These are phyloP conservation scores for Electrophaes corylata DNA, from an alignment of 2,888 invertebrate species.

Conservation along the genomic window DNA sequence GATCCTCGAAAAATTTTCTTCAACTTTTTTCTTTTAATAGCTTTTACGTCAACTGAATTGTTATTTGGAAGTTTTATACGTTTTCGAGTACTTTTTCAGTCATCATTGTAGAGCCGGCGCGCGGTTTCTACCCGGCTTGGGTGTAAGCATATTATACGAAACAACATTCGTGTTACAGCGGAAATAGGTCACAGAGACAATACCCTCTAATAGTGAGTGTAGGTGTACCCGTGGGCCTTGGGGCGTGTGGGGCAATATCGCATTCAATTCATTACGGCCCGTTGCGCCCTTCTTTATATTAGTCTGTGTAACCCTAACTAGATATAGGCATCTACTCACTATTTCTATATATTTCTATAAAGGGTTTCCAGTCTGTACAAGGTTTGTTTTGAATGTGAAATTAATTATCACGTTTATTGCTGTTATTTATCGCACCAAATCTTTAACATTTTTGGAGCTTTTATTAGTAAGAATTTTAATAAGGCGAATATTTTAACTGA, in stretches of 20 bases:
- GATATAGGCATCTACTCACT: constrained; percentile 20
- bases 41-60: constrained; percentile 6
- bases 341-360: background rate
- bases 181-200: constrained; percentile 77
- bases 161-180: constrained; percentile 45
- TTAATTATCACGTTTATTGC: constrained; percentile 46
- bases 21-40: constrained; percentile 22
- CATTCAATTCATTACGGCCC: constrained; percentile 62
- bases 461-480: constrained; percentile 36
- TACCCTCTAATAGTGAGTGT: constrained; percentile 55
- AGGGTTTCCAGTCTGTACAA: background rate
- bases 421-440: constrained; percentile 28
- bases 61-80: constrained; percentile 37
- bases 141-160: constrained; percentile 21
- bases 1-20: constrained; percentile 15
- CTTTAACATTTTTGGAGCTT: constrained; percentile 23
- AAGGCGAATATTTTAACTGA: constrained; percentile 1
- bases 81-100: constrained; percentile 21
- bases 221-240: constrained; percentile 38
- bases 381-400: constrained; percentile 30
- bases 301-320: constrained; percentile 50
- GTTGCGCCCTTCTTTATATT: constrained; percentile 53
- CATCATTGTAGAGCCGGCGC: constrained; percentile 17
- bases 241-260: constrained; percentile 50
- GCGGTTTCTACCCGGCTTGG: constrained; percentile 13